A percentile compares a stretch with the other conserved stretches of the same genome.
phyloP scores from a whole-genome alignment of 2,113 vertebrate species.

The Mirza zaza region DNA sequence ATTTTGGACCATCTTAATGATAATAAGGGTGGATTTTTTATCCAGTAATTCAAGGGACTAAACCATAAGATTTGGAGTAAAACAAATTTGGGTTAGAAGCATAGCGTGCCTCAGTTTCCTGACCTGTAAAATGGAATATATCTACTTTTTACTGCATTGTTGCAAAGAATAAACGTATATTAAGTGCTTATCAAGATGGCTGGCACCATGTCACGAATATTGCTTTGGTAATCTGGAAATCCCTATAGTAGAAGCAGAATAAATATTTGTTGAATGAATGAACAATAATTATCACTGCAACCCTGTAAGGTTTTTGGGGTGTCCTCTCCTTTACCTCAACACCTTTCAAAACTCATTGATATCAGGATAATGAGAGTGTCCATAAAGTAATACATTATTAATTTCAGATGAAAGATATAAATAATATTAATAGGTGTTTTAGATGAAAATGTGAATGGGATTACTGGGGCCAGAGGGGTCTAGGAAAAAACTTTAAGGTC shows the following conservation, averaged over 20 bases:
- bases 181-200: background rate
- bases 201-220: background rate
- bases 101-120: background rate
- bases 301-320: background rate
- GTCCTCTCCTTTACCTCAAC: background rate
- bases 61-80: background rate
- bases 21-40: background rate
- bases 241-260: background rate
- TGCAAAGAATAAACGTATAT: background rate
- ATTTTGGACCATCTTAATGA: background rate
- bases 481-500: background rate
- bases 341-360: background rate
- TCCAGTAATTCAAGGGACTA: background rate
- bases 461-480: background rate
- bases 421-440: background rate
- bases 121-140: background rate
- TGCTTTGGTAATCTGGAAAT: background rate
- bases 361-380: background rate
- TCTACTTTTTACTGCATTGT: background rate
- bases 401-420: slow-evolving; percentile 10
- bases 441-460: background rate
- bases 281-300: background rate
- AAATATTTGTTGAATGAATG: background rate
- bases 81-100: background rate
- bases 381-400: slow-evolving; percentile 10